Base-by-base conservation (phyloP, 2,888 invertebrate species). In the Polietes domitor region DNA sequence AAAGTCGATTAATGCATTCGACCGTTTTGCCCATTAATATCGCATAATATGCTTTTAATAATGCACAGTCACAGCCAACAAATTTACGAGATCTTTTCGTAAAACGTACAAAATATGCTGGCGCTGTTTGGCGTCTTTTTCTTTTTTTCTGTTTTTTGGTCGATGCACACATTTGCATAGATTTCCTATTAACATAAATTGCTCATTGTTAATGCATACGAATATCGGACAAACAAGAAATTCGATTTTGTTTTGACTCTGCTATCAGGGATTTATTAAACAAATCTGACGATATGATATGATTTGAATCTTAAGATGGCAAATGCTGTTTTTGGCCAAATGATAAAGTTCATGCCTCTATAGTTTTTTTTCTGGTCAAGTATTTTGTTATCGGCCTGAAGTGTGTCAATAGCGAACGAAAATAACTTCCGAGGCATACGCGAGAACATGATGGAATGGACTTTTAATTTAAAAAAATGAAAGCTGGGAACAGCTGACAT, bases 1-100 rank as follows among this genome's bases (percentile, higher is more conserved):
- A 58, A 58, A 58, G 58, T 58, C 58, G 24, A 58, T 58, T 58
- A 58, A 26, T 58, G 10, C 26, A 58, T 58, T 58, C 26, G 26
- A 58, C 24, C 24, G 5, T 15, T 58, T 58, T 21, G 58, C 12
- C 58, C 24, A 58, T 58, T 58, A 26, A 26, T 24, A 26, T 24
- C 58, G 2, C 24, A 7, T 24, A 15, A 58, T 26, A 24, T 10
- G 26, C 58, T 26, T 58, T 58, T 58, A 58, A 58, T 58, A 58
- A 24, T 26, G 15, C 24, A 26, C 24, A 26, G 12, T 58, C n/a
- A 12, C 24, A 26, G 9, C 3, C 15, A 17, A 26, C 15, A 12
- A 58, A 47, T 47, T 47, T 47, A 47, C n/a, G 47, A 47, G 47
- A n/a, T 47, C n/a, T 5, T 47, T 47, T n/a, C 1, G n/a, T 47